A percentile compares a stretch with the other conserved stretches of the same genome.
phyloP scores from a whole-genome alignment of 2,888 invertebrate species.

The Polietes domitor region DNA sequence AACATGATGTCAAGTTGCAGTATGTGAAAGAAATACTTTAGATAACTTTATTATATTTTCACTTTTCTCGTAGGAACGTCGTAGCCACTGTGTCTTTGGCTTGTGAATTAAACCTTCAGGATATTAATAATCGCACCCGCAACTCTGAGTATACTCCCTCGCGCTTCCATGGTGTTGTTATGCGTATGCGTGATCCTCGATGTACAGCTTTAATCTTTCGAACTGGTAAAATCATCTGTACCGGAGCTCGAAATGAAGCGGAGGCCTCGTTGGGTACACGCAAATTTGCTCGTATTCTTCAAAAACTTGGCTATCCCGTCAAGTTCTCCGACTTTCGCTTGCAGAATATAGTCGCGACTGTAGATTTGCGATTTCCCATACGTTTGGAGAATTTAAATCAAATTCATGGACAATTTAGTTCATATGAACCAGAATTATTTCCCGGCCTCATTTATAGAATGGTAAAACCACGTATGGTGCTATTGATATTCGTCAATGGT shows the following conservation, averaged over 20 bases:
- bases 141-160: constrained; percentile 93
- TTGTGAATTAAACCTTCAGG: constrained; percentile 87
- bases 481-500: constrained; percentile 99
- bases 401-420: constrained; percentile 89
- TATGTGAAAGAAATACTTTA: constrained; percentile 76
- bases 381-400: constrained; percentile 88
- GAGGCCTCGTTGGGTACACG: constrained; percentile 89
- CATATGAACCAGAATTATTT: constrained; percentile 99
- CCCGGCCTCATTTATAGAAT: constrained; percentile 99
- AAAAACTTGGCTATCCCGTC: constrained; percentile 89
- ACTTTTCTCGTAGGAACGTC: constrained; percentile 85
- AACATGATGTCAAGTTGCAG: constrained; percentile 84
- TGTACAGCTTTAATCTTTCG: constrained; percentile 87
- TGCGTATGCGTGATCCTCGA: constrained; percentile 90
- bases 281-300: constrained; percentile 91
- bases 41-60: background rate
- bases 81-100: constrained; percentile 90
- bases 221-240: constrained; percentile 92
- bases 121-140: constrained; percentile 89
- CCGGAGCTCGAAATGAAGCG: constrained; percentile 89
- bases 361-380: constrained; percentile 88
- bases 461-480: constrained; percentile 96
- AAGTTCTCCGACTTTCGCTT: constrained; percentile 90
- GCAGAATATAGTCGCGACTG: constrained; percentile 89
- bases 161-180: constrained; percentile 90